Percentiles rank a stretch among this genome's conserved stretches.
These are phyloP conservation scores for Frankliniella intonsa DNA, from an alignment of 2,888 invertebrate genomes.

Conservation along the genomic window DNA sequence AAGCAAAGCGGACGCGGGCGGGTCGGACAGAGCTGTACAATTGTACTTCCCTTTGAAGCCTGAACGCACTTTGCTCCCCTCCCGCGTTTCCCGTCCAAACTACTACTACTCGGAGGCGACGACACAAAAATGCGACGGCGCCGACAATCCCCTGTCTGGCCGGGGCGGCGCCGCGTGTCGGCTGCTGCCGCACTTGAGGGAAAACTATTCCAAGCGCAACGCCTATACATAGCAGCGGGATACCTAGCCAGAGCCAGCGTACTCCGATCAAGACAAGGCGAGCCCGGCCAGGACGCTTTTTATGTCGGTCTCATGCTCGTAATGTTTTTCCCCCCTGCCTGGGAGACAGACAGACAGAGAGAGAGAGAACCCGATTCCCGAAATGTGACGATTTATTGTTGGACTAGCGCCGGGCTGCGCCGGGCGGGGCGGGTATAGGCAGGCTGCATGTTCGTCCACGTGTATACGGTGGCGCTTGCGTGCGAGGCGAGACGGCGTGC, in stretches of 20 bases:
- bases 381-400: constrained; percentile 25
- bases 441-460: neutral
- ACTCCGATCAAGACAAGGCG: neutral
- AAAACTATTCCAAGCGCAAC: constrained; percentile 14
- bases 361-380: neutral
- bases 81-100: too few species aligned
- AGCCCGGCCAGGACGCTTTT: neutral
- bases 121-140: too few species aligned
- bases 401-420: neutral
- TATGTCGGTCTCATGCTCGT: neutral
- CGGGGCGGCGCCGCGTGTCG: neutral
- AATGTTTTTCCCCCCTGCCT: neutral
- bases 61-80: too few species aligned
- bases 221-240: constrained; percentile 8
- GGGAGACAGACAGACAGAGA: neutral
- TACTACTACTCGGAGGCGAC: too few species aligned
- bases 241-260: neutral
- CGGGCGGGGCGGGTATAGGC: neutral
- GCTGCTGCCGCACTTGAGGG: neutral
- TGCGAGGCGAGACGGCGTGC: too few species aligned
- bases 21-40: too few species aligned
- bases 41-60: too few species aligned
- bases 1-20: too few species aligned
- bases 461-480: too few species aligned
- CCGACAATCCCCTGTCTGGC: too few species aligned